Base-by-base conservation (phyloP, 2,797 vertebrate species). In the Trachurus trachurus region DNA sequence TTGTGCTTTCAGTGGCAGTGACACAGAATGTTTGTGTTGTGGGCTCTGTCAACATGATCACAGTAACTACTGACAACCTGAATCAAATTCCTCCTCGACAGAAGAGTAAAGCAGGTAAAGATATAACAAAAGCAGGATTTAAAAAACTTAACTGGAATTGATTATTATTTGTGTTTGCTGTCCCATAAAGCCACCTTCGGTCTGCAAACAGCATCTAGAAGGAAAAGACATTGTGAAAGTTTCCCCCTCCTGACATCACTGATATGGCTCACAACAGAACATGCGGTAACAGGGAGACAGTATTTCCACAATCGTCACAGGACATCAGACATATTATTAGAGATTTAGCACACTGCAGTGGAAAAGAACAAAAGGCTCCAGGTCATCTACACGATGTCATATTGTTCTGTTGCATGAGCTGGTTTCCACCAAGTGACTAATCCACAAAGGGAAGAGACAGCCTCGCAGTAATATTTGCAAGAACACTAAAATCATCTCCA, bases 301-400 rank as follows among this genome's bases (percentile, higher is more conserved):
- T 26, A 12, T 15, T 45, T 64, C 13, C 37, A 49, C 17, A 47
- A 4, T 70, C 74, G 50, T 71, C 71, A 73, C 34, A 61, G 50
- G 76, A 64, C 22, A 78, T 80, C 60, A 49, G 57, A 74, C 65
- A 29, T 53, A 26, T 76, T 76, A 65, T 74, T 69, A 47, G 21
- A 76, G 52, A 74, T 71, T 75, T 78, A 62, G 21, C 70, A 71
- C 42, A 11, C 58, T 19, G 60, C 40, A 3, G 63, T 9, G 15
- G 31, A 75, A 50, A 59, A 69, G 52, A 76, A 84, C 34, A 74
- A 80, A 78, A 80, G 58, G 39, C 70, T 71, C 81, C 19, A 66
- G 59, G 62, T 73, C 61, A 49, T 74, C 42, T 54, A 26, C 21
- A 68, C 61, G 47, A 81, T 84, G 65, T 76, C 71, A 74, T 69